Conservation (phyloP, 2,797 vertebrate genomes). For the Columba guinea region DNA sequence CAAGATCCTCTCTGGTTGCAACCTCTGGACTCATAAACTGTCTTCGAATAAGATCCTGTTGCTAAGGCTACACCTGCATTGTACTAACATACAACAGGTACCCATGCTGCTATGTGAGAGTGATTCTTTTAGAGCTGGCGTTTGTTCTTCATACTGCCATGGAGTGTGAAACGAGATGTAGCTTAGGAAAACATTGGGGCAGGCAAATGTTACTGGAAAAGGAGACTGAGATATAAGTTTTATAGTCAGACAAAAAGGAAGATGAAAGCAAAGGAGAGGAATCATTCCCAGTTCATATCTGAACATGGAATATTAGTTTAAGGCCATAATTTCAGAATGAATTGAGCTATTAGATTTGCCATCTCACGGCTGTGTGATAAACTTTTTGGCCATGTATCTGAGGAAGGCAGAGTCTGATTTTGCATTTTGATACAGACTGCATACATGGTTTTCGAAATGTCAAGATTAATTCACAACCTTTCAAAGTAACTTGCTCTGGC, state of each 20-base stretch:
- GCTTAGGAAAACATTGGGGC: not conserved
- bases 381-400: not conserved
- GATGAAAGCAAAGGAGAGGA: not conserved
- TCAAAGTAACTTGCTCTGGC: not conserved
- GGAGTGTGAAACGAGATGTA: rapidly evolving
- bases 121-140: not conserved
- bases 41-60: not conserved
- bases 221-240: not conserved
- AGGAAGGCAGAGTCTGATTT: not conserved
- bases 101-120: not conserved
- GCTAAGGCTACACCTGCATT: not conserved
- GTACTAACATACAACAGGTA: not conserved
- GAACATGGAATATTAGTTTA: not conserved
- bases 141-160: not conserved
- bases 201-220: not conserved
- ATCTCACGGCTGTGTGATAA: not conserved
- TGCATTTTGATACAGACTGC: not conserved
- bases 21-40: not conserved
- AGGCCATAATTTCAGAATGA: not conserved
- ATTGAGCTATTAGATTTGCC: not conserved
- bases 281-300: not conserved
- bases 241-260: not conserved
- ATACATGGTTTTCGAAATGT: not conserved
- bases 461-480: constrained; percentile 11
- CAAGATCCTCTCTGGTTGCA: not conserved